phyloP scores from a whole-genome alignment of 2,888 invertebrate species.

The Helicoverpa assulta region DNA sequence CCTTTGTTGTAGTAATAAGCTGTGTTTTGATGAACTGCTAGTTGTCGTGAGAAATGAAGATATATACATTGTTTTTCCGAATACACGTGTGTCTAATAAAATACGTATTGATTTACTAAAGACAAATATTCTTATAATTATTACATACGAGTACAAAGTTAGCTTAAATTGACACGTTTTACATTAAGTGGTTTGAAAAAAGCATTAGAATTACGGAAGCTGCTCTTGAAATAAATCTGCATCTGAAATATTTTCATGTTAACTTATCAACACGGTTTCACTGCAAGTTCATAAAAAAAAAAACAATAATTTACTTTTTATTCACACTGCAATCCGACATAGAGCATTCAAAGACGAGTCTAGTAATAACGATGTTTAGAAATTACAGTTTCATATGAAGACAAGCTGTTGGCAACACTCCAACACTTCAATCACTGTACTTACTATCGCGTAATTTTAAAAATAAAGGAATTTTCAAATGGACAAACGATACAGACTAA shows the following conservation, averaged over 20 bases:
- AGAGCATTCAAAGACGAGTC: conserved; percentile 33
- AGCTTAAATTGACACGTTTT: no score
- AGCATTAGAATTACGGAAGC: not conserved
- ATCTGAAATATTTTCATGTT: not conserved
- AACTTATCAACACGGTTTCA: not conserved
- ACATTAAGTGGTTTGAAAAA: no score
- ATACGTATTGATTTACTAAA: no score
- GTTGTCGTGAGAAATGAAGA: conserved; percentile 10
- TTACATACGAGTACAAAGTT: not conserved
- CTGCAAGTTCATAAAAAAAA: not conserved
- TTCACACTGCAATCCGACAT: conserved; percentile 27
- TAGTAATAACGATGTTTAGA: conserved; percentile 41
- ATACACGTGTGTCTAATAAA: no score
- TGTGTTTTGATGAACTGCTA: conserved; percentile 21
- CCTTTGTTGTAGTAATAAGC: conserved; percentile 11
- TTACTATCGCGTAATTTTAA: conserved; percentile 37
- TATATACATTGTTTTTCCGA: not conserved
- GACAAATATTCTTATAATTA: not conserved
- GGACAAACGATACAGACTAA: conserved; percentile 42
- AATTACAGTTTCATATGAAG: conserved; percentile 34
- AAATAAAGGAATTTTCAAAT: conserved; percentile 38
- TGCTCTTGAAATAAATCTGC: not conserved
- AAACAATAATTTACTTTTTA: conserved; percentile 13
- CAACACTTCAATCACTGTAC: conserved; percentile 47
- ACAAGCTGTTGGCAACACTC: conserved; percentile 41